Conservation (phyloP, 2,888 invertebrate species). For the Acanthopleura granulata region DNA sequence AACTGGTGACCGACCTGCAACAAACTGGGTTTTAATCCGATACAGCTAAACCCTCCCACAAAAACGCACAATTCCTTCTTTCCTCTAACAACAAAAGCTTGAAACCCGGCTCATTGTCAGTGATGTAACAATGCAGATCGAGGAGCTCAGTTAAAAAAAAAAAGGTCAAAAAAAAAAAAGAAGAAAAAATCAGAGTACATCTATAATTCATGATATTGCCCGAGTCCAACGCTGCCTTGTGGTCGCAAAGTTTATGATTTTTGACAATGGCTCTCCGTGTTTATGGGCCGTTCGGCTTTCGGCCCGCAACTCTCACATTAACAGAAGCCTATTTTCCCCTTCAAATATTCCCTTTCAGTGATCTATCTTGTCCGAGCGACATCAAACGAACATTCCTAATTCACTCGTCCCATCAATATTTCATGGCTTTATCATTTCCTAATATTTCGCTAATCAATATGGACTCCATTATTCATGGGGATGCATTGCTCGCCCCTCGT, state of each 20-base stretch:
- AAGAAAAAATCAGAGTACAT: background rate
- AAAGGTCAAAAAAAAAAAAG: background rate
- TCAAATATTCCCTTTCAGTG: slow-evolving; percentile 11
- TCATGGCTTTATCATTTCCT: slow-evolving; percentile 19
- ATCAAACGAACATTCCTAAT: slow-evolving; percentile 18
- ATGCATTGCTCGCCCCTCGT: background rate
- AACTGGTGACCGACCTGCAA: no score
- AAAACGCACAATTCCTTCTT: background rate
- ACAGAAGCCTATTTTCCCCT: background rate
- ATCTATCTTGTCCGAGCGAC: slow-evolving; percentile 10
- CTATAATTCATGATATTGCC: slow-evolving; percentile 10
- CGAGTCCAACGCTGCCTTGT: background rate
- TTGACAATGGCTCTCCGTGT: slow-evolving; percentile 11
- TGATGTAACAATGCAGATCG: background rate
- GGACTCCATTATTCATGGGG: background rate
- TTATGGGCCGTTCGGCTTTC: background rate
- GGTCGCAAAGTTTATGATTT: background rate
- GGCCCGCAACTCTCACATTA: background rate
- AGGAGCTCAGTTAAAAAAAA: background rate
- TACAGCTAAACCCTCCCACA: no score
- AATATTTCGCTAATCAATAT: slow-evolving; percentile 17
- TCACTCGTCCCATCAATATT: slow-evolving; percentile 11
- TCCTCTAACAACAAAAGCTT: background rate
- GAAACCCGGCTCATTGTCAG: slow-evolving; percentile 4
- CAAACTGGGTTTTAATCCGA: no score